These are phyloP conservation scores for Mamestra brassicae DNA, from an alignment of 2,888 invertebrate genomes.

Conservation along the genomic window DNA sequence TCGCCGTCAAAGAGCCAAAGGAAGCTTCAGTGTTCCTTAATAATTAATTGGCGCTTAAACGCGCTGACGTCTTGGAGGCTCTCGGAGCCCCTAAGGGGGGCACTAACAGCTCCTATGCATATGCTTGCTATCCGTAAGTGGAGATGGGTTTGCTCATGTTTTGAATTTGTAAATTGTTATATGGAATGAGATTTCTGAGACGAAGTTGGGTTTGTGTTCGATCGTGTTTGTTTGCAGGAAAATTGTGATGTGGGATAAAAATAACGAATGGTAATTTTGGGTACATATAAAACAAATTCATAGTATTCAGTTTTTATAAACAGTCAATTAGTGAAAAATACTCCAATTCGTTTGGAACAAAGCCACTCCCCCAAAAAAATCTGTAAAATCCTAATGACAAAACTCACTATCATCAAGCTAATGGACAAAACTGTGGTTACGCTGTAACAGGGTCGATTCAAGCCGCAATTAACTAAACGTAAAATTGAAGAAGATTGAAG, in stretches of 20 bases:
- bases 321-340: slow-evolving; percentile 5
- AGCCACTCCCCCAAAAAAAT: slow-evolving; percentile 36
- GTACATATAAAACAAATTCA: too few species aligned
- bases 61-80: slow-evolving; percentile 88
- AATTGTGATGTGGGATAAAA: background rate
- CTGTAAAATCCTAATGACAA: slow-evolving; percentile 61
- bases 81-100: slow-evolving; percentile 83
- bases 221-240: slow-evolving; percentile 13
- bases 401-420: slow-evolving; percentile 74
- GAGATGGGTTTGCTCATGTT: slow-evolving; percentile 73
- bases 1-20: slow-evolving; percentile 89
- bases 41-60: slow-evolving; percentile 90
- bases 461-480: slow-evolving; percentile 81
- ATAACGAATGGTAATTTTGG: too few species aligned
- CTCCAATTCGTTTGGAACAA: background rate
- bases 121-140: slow-evolving; percentile 76
- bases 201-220: slow-evolving; percentile 4
- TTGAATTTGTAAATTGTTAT: slow-evolving; percentile 69
- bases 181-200: slow-evolving; percentile 59
- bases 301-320: too few species aligned
- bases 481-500: slow-evolving; percentile 82
- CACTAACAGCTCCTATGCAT: slow-evolving; percentile 85
- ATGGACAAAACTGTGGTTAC: slow-evolving; percentile 74
- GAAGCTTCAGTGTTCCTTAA: slow-evolving; percentile 86
- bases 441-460: slow-evolving; percentile 72